Conservation (phyloP, 2,797 vertebrate species). For the Erethizon dorsatum region DNA sequence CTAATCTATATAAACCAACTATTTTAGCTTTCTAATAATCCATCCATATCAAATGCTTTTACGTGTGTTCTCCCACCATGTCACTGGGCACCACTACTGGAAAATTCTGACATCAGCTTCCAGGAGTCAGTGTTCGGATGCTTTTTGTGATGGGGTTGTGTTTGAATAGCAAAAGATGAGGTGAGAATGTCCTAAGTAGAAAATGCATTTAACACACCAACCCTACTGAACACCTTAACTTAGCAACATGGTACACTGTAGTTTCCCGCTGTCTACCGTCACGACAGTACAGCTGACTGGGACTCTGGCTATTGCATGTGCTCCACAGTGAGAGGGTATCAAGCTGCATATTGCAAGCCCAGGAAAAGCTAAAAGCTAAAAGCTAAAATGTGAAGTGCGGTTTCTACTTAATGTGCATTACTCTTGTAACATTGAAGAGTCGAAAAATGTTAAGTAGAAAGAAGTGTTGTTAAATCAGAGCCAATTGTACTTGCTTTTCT, state of each 20-base stretch:
- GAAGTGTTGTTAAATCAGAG: not conserved
- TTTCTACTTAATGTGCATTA: not conserved
- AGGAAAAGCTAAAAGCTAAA: not conserved
- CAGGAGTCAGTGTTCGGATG: not conserved
- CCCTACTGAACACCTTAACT: not conserved
- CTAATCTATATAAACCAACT: slow-evolving; percentile 8
- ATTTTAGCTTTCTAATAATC: slow-evolving; percentile 53
- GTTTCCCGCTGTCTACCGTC: not conserved
- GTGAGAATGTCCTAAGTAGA: not conserved
- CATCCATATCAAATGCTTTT: slow-evolving; percentile 52
- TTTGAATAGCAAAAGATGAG: not conserved
- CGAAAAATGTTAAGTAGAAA: not conserved
- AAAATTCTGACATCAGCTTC: slow-evolving; percentile 39
- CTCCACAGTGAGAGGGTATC: not conserved
- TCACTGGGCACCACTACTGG: not conserved
- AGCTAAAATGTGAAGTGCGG: not conserved
- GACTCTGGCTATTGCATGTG: not conserved
- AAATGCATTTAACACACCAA: not conserved
- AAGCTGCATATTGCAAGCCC: not conserved
- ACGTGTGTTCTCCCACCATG: not conserved
- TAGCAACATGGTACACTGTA: not conserved
- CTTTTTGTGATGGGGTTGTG: not conserved
- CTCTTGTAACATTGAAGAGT: not conserved
- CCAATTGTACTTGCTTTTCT: not conserved
- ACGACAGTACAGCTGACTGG: no score